phyloP scores from a whole-genome alignment of 2,113 vertebrate genomes.

The Oryzias melastigma region DNA sequence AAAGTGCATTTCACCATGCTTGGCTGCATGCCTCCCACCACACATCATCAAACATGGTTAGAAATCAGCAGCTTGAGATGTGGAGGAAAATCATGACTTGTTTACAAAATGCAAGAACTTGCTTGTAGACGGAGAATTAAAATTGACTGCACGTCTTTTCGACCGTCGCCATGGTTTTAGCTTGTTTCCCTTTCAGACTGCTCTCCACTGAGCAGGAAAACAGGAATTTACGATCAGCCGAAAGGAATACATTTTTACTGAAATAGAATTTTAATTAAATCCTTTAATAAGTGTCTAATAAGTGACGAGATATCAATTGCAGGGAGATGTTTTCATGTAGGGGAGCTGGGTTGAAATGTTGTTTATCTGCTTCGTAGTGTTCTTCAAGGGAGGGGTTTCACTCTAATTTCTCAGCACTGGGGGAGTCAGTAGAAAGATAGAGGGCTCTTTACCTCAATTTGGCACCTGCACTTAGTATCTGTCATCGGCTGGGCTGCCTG shows the following conservation, averaged over 20 bases:
- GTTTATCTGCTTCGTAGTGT: constrained; percentile 9
- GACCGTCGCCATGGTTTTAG: constrained; percentile 31
- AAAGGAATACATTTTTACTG: constrained; percentile 30
- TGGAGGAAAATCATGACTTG: constrained; percentile 40
- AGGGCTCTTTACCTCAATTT: constrained; percentile 54
- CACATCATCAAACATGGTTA: constrained; percentile 27
- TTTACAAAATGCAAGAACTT: constrained; percentile 49
- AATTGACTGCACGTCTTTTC: constrained; percentile 42
- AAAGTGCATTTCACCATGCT: constrained; percentile 39
- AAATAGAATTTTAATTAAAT: constrained; percentile 42
- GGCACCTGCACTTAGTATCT: constrained; percentile 63
- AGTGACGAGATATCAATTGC: constrained; percentile 32
- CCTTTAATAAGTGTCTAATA: constrained; percentile 2
- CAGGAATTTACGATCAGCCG: constrained; percentile 35
- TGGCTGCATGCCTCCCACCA: constrained; percentile 37
- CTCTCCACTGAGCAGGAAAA: constrained; percentile 23
- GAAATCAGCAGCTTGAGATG: constrained; percentile 35
- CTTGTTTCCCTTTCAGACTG: constrained; percentile 31
- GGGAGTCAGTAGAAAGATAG: constrained; percentile 56
- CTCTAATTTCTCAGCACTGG: constrained; percentile 19
- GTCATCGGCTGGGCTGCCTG: constrained; percentile 48
- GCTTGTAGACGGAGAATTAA: constrained; percentile 38
- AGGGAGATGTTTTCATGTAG: not conserved
- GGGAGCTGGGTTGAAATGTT: constrained; percentile 1
- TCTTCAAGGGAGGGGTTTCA: constrained; percentile 11